Evolutionary conservation across 2,113 vertebrate genomes (phyloP), one percentile per base, ranked within the genome.

Genomic region (Percopsis transmontana): DNA sequence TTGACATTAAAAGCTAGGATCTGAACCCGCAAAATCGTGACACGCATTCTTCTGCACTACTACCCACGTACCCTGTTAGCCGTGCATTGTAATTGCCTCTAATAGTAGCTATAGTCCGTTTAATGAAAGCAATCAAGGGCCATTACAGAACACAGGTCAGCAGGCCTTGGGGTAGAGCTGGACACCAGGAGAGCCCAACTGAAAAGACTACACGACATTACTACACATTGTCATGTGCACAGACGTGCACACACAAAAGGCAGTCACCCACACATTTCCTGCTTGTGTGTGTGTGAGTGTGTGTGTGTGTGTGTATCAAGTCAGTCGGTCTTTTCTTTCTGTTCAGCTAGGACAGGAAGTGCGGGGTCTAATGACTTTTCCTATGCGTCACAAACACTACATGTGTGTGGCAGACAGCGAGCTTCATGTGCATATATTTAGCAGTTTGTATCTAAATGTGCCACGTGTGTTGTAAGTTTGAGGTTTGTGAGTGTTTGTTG

Each of bases 261-360:
- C 81, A 80, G 61, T 78, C 83, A 87, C 89, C 84, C 87, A 85
- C 86, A 82, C 83, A 71, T 76, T 88, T 90, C 88, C 88, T 85
- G 84, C 8, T 4, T 33, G 27, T 27, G 27, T 33, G 27, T 33
- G 27, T 33, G 5, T 33, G 8, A 16, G 5, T 47, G 15, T 8
- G 15, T 47, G 45, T 47, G 45, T n/a, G n/a, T n/a, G n/a, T 75
- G 72, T 70, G 79, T 87, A 87, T 90, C 82, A 90, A 81, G 67
- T 86, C 68, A 78, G 77, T 71, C 54, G 41, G 59, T 51, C 81
- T 77, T 82, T 76, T 80, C 72, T 83, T 85, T 85, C 66, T 88
- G 54, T 74, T 81, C 70, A 82, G 70, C 72, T 86, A 65, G 68
- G 79, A 82, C 85, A 89, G 88, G 88, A 90, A 89, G 84, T 89